Evolutionary conservation across 2,113 vertebrate species (phyloP), one percentile per base, ranked within the genome.

Genomic region (Alectura lathami): DNA sequence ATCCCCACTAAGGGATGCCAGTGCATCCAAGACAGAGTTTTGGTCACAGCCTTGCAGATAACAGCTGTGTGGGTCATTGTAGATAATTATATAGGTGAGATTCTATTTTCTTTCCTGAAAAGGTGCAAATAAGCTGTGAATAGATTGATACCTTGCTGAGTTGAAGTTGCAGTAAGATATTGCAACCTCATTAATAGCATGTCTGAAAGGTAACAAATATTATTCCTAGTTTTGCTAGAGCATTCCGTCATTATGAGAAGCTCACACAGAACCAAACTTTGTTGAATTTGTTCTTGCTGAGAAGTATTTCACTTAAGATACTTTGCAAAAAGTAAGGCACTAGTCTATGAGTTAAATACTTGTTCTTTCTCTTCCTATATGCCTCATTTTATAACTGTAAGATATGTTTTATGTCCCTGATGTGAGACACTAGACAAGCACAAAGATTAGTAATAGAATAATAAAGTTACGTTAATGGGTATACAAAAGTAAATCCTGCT

Each of bases 41-140:
- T 51, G 64, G 30, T 47, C 29, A 57, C n/a, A 86, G 72, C 27
- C 68, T 93, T 83, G 45, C 9, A 82, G 77, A 30, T 77, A 56
- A 63, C 13, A 60, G 40, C 40, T 88, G 2, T 64, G 51, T 82
- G 72, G 69, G 40, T 60, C 51, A 51, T 40, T 74, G 43, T 73
- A 53, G 24, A 67, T 95, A 73, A 88, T 82, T 85, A 66, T 66
- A 26, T 57, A 53, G n/a, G 47, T n/a, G 36, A 80, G 36, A 68
- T 77, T 57, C 10, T 77, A 56, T 86, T 91, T 94, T 87, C 60
- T 73, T 93, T 72, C 48, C 66, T 69, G 81, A 56, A 87, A 91
- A 76, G 62, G 53, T 86, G 67, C 1, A 45, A 94, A 93, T 83
- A 86, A 77, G 10, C 48, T 87, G 66, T 66, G 83, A 91, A 72